Evolutionary conservation across 2,888 invertebrate species (phyloP).

Genomic region (Drosophila sordidula): DNA sequence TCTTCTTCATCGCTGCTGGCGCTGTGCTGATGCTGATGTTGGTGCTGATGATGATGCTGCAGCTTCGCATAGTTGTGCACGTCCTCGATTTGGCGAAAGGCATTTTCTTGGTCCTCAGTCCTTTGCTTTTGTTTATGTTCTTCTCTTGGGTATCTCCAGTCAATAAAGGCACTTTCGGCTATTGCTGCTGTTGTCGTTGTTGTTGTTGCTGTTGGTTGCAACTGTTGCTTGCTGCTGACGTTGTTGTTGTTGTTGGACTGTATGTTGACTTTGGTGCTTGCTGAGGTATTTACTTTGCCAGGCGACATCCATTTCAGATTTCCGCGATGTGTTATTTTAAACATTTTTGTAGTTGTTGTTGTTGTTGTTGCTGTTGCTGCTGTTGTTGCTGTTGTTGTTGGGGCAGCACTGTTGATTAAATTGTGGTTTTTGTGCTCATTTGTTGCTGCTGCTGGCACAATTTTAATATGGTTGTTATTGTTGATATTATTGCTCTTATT

Average conservation of each 20-base stretch:
- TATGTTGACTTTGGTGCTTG: constrained; percentile 48
- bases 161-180: constrained; percentile 73
- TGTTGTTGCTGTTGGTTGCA: constrained; percentile 24
- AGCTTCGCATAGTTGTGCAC: constrained; percentile 85
- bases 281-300: constrained; percentile 52
- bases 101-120: constrained; percentile 84
- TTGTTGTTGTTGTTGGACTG: constrained; percentile 36
- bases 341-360: constrained; percentile 14
- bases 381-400: constrained; percentile 35
- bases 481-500: constrained; percentile 29
- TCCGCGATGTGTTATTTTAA: not conserved
- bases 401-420: constrained; percentile 26
- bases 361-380: constrained; percentile 20
- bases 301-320: constrained; percentile 44
- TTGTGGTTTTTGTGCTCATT: constrained; percentile 60
- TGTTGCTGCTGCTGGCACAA: constrained; percentile 23
- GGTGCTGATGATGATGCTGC: constrained; percentile 62
- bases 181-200: constrained; percentile 36
- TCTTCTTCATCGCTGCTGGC: constrained; percentile 75
- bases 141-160: constrained; percentile 39
- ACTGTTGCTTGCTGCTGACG: constrained; percentile 30
- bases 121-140: constrained; percentile 58
- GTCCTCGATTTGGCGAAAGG: constrained; percentile 84
- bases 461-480: constrained; percentile 27
- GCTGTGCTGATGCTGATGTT: constrained; percentile 26